These are phyloP conservation scores for Anastrepha ludens DNA, from an alignment of 1,140 invertebrate species.

Conservation along the genomic window DNA sequence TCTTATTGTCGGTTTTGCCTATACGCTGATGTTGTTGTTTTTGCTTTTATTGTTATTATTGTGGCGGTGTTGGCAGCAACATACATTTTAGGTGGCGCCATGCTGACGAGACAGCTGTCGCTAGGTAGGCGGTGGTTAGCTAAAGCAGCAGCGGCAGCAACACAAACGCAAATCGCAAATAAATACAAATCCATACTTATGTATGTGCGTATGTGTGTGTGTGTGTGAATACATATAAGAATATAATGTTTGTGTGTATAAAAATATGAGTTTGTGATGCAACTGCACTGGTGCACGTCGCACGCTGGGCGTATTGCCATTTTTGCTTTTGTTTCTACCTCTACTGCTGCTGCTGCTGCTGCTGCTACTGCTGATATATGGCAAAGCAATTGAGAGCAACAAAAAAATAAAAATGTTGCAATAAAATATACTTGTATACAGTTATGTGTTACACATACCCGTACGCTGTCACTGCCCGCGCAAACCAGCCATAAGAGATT, in stretches of 20 bases:
- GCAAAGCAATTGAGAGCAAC: background rate
- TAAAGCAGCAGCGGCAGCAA: background rate
- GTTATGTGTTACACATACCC: background rate
- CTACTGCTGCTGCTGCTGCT: background rate
- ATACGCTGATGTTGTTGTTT: background rate
- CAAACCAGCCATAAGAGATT: background rate
- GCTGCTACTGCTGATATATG: background rate
- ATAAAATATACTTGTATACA: background rate
- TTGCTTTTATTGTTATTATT: background rate
- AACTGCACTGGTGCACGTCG: background rate
- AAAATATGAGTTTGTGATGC: conserved; percentile 2
- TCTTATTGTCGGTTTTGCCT: background rate
- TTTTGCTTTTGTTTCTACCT: background rate
- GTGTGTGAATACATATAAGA: background rate
- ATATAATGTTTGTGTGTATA: background rate
- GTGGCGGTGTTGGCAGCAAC: conserved; percentile 23
- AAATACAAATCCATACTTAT: background rate
- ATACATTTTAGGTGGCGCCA: conserved; percentile 36
- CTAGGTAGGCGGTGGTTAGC: conserved; percentile 47
- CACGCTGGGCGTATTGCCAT: background rate
- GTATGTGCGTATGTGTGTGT: background rate
- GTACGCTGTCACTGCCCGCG: background rate
- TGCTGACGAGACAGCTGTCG: conserved; percentile 43
- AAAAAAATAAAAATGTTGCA: background rate
- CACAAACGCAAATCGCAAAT: background rate